Base-by-base conservation (phyloP, 2,113 vertebrate species). In the Alosa alosa region DNA sequence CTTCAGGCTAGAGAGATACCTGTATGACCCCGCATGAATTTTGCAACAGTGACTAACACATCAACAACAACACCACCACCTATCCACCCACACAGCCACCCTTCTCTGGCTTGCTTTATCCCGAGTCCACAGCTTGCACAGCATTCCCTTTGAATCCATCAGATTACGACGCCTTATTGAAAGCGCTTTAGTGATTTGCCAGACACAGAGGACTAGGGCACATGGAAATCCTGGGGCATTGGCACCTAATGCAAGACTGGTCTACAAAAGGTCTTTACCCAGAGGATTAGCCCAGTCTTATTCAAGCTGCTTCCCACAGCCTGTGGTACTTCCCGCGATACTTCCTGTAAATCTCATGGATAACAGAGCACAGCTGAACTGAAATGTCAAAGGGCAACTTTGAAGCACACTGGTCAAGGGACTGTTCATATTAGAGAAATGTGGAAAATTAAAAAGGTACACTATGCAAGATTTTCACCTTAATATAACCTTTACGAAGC, bases 1-100 rank as follows among this genome's bases (percentile, higher is more conserved):
- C 22, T 89, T 92, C 91, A 91, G 31, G 31, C 31, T 31, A 31
- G 90, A 89, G 89, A 87, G 87, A 60, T 17, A 60, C 57, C 20
- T 25, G 20, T 25, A 64, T n/a, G 60, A 64, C 60, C 5, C n/a
- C 1, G 64, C n/a, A 31, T 25, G n/a, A 68, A 31, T 8, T 8
- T 22, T n/a, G 3, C 50, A 49, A 84, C 68, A 50, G 10, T 36
- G 17, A 60, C 11, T 22, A 20, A 60, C 20, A 60, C 55, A 22
- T 18, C 3, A 0, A 17, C 31, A 31, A 31, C 31, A 31, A 0
- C 31, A 31, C 31, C 31, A 60, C 46, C 11, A 81, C 82, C 55
- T 4, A 31, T 44, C 3, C 17, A 31, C 45, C 10, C 10, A 50
- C 22, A 45, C 46, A 68, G 50, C 31, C 3, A 36, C 4, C 8